A percentile compares a stretch with the other conserved stretches of the same genome.
Conservation (phyloP, 2,113 vertebrate genomes). For the Litocranius walleri region DNA sequence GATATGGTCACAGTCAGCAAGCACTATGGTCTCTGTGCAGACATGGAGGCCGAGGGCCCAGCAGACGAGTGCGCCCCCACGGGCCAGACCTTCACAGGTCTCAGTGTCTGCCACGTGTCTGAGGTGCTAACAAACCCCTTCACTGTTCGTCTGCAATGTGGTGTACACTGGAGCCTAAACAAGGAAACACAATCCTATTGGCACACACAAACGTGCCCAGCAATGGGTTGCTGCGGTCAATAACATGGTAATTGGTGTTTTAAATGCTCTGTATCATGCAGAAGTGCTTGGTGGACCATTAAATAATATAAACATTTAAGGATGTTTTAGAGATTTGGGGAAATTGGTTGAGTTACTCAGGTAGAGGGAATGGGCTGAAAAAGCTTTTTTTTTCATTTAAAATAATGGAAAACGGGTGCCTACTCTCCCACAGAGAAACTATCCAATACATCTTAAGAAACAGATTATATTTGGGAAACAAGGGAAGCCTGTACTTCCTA, state of each 20-base stretch:
- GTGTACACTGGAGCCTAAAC: background rate
- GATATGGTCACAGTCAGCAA: no score
- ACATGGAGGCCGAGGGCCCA: no score
- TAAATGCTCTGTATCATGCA: background rate
- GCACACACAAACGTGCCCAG: background rate
- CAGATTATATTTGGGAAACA: background rate
- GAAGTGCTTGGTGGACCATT: background rate
- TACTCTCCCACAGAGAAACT: background rate
- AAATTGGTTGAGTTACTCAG: background rate
- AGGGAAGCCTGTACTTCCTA: background rate
- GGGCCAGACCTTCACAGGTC: background rate
- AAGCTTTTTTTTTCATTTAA: slow-evolving; percentile 1
- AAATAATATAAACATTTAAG: background rate
- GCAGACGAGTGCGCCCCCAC: background rate
- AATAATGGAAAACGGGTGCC: background rate
- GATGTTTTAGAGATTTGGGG: background rate
- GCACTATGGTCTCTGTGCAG: background rate
- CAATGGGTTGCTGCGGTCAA: background rate
- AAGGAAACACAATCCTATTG: background rate
- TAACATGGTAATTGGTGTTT: background rate
- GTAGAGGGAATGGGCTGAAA: background rate
- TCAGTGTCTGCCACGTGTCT: background rate
- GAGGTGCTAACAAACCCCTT: background rate
- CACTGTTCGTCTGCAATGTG: background rate
- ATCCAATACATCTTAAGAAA: background rate